These are phyloP conservation scores for Bathynomus jamesi DNA, from an alignment of 1,140 invertebrate species.

Conservation along the genomic window DNA sequence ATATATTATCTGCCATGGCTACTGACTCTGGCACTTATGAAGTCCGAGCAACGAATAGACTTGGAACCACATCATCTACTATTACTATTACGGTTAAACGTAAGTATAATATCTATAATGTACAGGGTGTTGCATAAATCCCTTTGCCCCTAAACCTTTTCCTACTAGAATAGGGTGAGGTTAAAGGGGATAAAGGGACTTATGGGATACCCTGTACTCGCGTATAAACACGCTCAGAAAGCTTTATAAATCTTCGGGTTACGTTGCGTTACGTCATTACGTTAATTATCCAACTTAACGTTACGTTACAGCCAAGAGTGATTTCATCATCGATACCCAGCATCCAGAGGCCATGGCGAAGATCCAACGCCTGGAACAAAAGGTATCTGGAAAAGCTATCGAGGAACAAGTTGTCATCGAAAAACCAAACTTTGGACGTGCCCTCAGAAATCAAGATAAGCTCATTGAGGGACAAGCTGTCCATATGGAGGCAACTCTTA, in stretches of 20 bases:
- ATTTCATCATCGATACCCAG: slow-evolving; percentile 71
- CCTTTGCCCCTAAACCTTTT: too few species aligned
- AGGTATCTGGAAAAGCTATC: slow-evolving; percentile 59
- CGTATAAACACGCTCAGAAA: too few species aligned
- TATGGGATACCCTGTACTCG: too few species aligned
- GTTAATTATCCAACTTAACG: too few species aligned
- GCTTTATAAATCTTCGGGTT: too few species aligned
- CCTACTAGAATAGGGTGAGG: too few species aligned
- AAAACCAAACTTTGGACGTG: slow-evolving; percentile 78
- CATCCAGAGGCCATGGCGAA: slow-evolving; percentile 87
- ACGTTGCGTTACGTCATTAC: too few species aligned
- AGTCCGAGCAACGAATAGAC: slow-evolving; percentile 42
- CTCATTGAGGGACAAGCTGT: slow-evolving; percentile 78
- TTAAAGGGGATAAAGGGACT: too few species aligned
- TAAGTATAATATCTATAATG: too few species aligned
- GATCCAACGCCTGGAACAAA: slow-evolving; percentile 84
- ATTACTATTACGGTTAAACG: slow-evolving; percentile 72
- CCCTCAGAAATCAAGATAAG: slow-evolving; percentile 73
- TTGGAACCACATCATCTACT: slow-evolving; percentile 66
- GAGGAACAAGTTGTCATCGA: slow-evolving; percentile 69
- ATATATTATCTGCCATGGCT: slow-evolving; percentile 64
- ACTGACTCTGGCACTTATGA: slow-evolving; percentile 51
- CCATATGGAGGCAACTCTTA: slow-evolving; percentile 90
- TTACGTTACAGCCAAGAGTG: slow-evolving; percentile 39
- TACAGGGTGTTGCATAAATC: too few species aligned